phyloP scores from a whole-genome alignment of 2,888 invertebrate genomes.

The Epinotia demarniana region DNA sequence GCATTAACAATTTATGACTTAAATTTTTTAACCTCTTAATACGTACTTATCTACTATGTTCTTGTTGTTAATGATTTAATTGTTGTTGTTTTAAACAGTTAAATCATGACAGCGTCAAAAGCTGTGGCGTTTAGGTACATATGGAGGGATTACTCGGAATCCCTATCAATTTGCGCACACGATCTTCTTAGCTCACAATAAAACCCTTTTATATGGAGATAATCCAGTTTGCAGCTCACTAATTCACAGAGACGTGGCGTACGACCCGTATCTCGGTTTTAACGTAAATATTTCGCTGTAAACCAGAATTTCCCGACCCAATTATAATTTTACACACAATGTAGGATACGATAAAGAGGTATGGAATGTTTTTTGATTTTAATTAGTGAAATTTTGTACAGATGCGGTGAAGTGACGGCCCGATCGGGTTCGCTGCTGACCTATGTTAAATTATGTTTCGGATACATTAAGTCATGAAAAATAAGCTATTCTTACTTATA shows the following conservation, averaged over 20 bases:
- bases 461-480: background rate
- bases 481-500: too few species aligned
- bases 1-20: too few species aligned
- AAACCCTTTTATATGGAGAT: conserved; percentile 62
- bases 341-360: conserved; percentile 26
- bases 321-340: conserved; percentile 43
- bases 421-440: background rate
- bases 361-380: conserved; percentile 30
- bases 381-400: conserved; percentile 7
- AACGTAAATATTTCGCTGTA: conserved; percentile 57
- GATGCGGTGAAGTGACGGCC: background rate
- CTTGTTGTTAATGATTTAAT: background rate
- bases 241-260: conserved; percentile 62
- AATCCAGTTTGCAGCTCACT: conserved; percentile 65
- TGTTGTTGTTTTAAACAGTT: conserved; percentile 13
- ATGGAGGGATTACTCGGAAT: conserved; percentile 42
- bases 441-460: background rate
- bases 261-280: conserved; percentile 65
- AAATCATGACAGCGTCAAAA: conserved; percentile 40
- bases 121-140: conserved; percentile 42
- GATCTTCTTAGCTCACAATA: conserved; percentile 65
- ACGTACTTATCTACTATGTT: background rate
- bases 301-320: conserved; percentile 61
- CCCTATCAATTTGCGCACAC: conserved; percentile 53
- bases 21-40: background rate